phyloP scores from a whole-genome alignment of 53 echinoderm and acorn worm genomes.

The Astropecten irregularis region DNA sequence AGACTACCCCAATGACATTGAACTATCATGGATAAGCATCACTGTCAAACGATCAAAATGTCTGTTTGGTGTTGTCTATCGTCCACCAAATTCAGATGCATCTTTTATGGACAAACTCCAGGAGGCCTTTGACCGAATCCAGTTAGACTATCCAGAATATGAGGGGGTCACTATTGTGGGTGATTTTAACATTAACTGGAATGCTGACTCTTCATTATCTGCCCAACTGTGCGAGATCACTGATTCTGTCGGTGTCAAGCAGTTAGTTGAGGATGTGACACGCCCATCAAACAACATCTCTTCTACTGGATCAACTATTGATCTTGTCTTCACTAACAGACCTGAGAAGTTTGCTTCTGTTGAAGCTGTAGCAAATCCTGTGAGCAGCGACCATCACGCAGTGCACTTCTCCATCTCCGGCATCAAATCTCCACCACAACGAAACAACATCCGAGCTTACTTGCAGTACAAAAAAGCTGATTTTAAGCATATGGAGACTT shows the following conservation, averaged over 20 bases:
- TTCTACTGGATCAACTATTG: background rate
- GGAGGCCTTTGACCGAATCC: background rate
- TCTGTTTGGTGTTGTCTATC: conserved; percentile 9
- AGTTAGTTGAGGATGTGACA: background rate
- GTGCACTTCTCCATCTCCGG: background rate
- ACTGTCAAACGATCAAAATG: background rate
- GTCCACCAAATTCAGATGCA: conserved; percentile 13
- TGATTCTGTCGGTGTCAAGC: background rate
- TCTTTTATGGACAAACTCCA: conserved; percentile 13
- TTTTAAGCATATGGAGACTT: conserved; percentile 16
- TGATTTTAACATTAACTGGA: background rate
- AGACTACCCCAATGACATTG: background rate
- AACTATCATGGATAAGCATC: background rate
- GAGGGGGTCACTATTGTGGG: background rate
- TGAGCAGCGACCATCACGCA: background rate
- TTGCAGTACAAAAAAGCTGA: conserved; percentile 36
- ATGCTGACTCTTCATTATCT: background rate
- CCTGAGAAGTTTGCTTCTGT: background rate
- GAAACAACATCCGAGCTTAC: conserved; percentile 16
- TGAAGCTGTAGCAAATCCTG: background rate
- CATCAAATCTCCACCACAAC: conserved; percentile 33
- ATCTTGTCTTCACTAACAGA: background rate
- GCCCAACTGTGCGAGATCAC: background rate
- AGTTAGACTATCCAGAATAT: background rate
- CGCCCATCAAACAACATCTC: background rate